phyloP scores from a whole-genome alignment of 2,888 invertebrate genomes.

The Autographa pulchrina region DNA sequence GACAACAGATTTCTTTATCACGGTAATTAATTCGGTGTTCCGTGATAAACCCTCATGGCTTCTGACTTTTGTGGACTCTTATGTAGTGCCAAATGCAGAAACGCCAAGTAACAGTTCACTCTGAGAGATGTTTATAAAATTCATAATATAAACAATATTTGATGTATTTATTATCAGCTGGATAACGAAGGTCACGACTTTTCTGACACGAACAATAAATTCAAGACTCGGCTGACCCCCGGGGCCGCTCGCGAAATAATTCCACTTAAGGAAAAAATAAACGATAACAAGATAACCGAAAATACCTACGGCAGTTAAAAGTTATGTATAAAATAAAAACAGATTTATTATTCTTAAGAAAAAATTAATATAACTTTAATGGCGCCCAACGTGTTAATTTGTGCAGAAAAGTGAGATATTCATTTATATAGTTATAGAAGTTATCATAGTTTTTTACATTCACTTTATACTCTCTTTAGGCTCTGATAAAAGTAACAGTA shows the following conservation, averaged over 20 bases:
- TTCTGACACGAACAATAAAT: slow-evolving; percentile 11
- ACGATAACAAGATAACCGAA: not conserved
- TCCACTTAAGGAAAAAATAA: slow-evolving; percentile 14
- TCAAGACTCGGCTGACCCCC: slow-evolving; percentile 17
- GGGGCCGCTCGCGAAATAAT: slow-evolving; percentile 14
- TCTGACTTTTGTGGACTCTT: too few relatives aligned
- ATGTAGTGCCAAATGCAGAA: too few relatives aligned
- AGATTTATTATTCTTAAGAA: not conserved
- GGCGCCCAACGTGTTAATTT: slow-evolving; percentile 1
- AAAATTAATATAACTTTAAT: not conserved
- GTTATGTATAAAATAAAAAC: not conserved
- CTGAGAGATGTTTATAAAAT: not conserved
- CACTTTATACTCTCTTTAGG: too few relatives aligned
- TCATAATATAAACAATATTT: not conserved
- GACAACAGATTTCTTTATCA: too few relatives aligned
- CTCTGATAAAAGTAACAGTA: too few relatives aligned
- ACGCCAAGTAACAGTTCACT: not conserved
- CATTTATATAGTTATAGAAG: not conserved
- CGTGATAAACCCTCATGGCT: too few relatives aligned
- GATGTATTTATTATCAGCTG: not conserved
- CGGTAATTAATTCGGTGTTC: too few relatives aligned
- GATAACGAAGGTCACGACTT: slow-evolving; percentile 28
- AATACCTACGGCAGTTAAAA: not conserved
- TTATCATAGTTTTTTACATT: too few relatives aligned
- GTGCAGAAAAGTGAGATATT: not conserved